Conservation (phyloP, 2,113 vertebrate genomes). For the Cinclus cinclus region DNA sequence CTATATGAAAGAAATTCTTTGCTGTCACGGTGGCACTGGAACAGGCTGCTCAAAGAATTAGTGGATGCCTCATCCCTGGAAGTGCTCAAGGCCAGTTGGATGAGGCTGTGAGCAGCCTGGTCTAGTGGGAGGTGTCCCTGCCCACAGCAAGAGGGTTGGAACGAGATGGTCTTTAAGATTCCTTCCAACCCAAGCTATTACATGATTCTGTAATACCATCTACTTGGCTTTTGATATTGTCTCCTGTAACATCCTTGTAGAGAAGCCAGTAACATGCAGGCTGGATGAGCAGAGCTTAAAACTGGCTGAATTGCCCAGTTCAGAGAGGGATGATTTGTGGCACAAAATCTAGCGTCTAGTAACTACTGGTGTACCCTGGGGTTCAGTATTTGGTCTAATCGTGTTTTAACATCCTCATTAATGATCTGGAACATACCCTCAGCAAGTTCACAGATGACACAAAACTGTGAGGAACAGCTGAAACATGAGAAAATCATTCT, state of each 20-base stretch:
- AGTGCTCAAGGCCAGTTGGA: not conserved
- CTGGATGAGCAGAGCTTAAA: not conserved
- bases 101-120: not conserved
- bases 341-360: not conserved
- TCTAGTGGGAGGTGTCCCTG: not conserved
- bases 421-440: not conserved
- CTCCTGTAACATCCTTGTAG: not conserved
- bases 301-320: not conserved
- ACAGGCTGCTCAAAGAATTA: not conserved
- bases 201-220: not conserved
- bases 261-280: rapidly evolving
- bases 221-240: not conserved
- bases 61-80: not conserved
- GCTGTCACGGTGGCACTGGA: not conserved
- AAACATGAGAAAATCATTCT: not conserved
- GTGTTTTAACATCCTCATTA: not conserved
- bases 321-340: not conserved
- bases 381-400: not conserved
- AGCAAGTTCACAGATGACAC: not conserved
- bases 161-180: not conserved
- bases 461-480: not conserved
- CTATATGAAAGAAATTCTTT: not conserved
- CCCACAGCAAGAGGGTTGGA: not conserved
- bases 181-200: not conserved
- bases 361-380: not conserved